These are phyloP conservation scores for Pogonocichla stellata DNA, from an alignment of 2,113 vertebrate species.

Conservation along the genomic window DNA sequence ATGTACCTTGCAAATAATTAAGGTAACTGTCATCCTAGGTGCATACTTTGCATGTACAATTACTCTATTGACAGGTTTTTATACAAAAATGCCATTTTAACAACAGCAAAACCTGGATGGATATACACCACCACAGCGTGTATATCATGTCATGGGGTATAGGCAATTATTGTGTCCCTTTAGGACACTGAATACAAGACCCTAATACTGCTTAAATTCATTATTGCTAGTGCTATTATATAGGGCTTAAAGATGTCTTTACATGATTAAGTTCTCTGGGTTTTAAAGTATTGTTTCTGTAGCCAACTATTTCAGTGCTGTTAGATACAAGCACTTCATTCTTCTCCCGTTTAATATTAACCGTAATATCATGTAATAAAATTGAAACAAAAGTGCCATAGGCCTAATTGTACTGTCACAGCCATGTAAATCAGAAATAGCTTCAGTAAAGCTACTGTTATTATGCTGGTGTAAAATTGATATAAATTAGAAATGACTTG, in stretches of 20 bases:
- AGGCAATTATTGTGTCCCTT: background rate
- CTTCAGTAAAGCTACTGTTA: conserved; percentile 40
- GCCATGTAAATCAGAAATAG: conserved; percentile 61
- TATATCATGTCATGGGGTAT: background rate
- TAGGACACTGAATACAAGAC: background rate
- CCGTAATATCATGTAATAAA: conserved; percentile 56
- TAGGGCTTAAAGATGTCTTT: conserved; percentile 21
- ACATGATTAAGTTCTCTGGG: conserved; percentile 29
- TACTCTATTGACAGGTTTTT: background rate
- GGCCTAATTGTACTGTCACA: conserved; percentile 64
- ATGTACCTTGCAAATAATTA: background rate
- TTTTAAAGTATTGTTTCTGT: conserved; percentile 30
- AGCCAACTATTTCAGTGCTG: conserved; percentile 9
- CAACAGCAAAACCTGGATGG: background rate
- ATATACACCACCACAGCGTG: background rate
- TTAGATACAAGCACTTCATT: conserved; percentile 13
- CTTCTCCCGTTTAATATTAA: conserved; percentile 52
- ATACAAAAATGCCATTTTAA: background rate
- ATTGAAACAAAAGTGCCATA: conserved; percentile 60
- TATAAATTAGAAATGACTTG: conserved; percentile 44
- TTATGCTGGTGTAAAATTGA: conserved; percentile 50
- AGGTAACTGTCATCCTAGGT: background rate
- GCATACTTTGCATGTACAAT: background rate
- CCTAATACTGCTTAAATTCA: background rate
- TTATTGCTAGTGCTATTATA: background rate